Conservation (phyloP, 2,797 vertebrate genomes). For the Heteromormyrus szaboi region DNA sequence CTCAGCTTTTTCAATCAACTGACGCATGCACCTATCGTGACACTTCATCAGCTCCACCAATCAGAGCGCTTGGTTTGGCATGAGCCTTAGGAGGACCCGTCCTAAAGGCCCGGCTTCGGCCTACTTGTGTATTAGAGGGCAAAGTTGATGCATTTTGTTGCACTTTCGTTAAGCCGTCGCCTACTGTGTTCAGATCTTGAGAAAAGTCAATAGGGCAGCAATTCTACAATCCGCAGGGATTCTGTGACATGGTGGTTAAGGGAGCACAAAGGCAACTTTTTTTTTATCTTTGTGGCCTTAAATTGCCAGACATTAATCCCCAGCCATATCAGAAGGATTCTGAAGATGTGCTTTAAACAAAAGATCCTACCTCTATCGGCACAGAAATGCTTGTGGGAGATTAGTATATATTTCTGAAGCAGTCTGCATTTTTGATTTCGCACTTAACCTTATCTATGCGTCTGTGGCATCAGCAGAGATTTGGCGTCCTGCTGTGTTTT, state of each 20-base stretch:
- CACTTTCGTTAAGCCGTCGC: neutral
- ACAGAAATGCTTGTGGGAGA: neutral
- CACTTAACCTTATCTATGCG: neutral
- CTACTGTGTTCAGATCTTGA: neutral
- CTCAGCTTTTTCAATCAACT: neutral
- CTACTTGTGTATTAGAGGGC: neutral
- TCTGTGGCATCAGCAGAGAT: neutral
- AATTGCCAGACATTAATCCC: slow-evolving; percentile 18
- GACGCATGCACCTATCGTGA: neutral
- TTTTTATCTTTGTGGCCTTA: slow-evolving; percentile 6
- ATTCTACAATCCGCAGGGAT: neutral
- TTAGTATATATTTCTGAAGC: neutral
- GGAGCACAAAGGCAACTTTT: neutral
- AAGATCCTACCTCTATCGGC: neutral
- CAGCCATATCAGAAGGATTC: neutral
- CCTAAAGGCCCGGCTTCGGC: neutral
- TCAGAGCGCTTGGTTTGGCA: neutral
- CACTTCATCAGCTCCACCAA: neutral
- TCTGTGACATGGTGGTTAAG: neutral
- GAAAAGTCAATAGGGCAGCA: slow-evolving; percentile 1
- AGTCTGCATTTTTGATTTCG: neutral
- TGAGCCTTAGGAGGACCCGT: neutral
- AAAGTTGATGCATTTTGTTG: neutral
- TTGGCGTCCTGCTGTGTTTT: neutral
- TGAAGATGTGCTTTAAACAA: slow-evolving; percentile 2